Evolutionary conservation across 2,797 vertebrate species (phyloP).

Genomic region (Cottoperca gobio): DNA sequence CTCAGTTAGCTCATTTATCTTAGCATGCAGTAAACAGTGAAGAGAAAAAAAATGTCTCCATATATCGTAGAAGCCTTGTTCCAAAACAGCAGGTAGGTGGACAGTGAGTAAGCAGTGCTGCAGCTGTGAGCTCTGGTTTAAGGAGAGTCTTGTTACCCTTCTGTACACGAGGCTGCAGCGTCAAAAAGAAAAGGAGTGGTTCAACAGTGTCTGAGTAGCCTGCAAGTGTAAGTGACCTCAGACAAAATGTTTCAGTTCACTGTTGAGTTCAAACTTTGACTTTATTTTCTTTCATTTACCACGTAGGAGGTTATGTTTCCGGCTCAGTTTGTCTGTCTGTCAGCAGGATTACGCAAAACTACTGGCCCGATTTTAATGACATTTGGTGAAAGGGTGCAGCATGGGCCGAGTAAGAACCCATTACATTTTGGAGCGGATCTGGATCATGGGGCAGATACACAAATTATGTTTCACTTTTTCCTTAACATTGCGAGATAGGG

Average conservation of each 20-base stretch:
- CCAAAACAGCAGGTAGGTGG: constrained; percentile 35
- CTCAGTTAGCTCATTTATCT: constrained; percentile 52
- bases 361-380: too few relatives aligned
- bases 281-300: neutral
- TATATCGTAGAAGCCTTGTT: constrained; percentile 1
- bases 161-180: constrained; percentile 1
- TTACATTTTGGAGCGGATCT: too few relatives aligned
- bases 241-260: neutral
- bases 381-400: too few relatives aligned
- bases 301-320: too few relatives aligned
- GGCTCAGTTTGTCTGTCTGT: too few relatives aligned
- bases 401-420: too few relatives aligned
- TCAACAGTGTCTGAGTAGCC: neutral
- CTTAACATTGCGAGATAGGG: too few relatives aligned
- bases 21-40: constrained; percentile 31
- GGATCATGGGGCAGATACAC: too few relatives aligned
- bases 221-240: neutral
- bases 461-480: too few relatives aligned
- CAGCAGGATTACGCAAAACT: too few relatives aligned
- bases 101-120: constrained; percentile 31
- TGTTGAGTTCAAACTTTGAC: neutral
- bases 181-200: neutral
- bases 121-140: constrained; percentile 26
- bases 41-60: neutral
- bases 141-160: neutral